Evolutionary conservation across 2,888 invertebrate genomes (phyloP), one percentile per base, ranked within the genome.

Genomic region (Acleris cristana): DNA sequence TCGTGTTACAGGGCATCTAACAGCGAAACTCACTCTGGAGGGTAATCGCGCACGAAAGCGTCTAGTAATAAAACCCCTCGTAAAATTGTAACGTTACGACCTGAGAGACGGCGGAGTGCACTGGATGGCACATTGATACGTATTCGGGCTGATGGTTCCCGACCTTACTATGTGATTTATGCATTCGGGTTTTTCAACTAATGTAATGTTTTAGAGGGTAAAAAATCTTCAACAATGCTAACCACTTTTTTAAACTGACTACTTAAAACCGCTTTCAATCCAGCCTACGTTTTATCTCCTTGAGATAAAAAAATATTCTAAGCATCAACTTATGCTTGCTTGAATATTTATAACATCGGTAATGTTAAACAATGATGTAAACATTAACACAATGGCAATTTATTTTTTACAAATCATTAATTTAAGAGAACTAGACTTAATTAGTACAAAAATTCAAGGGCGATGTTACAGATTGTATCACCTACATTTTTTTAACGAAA

Each of bases 41-140:
- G 91, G 92, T 92, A 92, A 92, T 92, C 91, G 92, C 80, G 90
- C 90, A 91, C 90, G 92, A 92, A 92, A 92, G 92, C 92, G 92
- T 90, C 89, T 89, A 84, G 92, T 89, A 91, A 92, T 92, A 92
- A 92, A 92, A 91, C 86, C 79, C 87, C 81, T 89, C 91, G 88
- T 92, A 92, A 92, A 92, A 90, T 88, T 88, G 89, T 90, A 89
- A 90, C 85, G 89, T 92, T 90, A 92, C 90, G 91, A 90, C 83
- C 87, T 81, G 86, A 79, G 86, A 89, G 89, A 84, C 81, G 85
- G 83, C 79, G 82, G 86, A 90, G 89, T 89, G 90, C 89, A 88
- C 86, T 89, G 80, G 87, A 88, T 88, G 87, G 89, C 85, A 88
- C 89, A 84, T 82, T 88, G 89, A 86, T 89, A 90, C 84, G 84